phyloP scores from a whole-genome alignment of 2,113 vertebrate species.

The Callionymus lyra region DNA sequence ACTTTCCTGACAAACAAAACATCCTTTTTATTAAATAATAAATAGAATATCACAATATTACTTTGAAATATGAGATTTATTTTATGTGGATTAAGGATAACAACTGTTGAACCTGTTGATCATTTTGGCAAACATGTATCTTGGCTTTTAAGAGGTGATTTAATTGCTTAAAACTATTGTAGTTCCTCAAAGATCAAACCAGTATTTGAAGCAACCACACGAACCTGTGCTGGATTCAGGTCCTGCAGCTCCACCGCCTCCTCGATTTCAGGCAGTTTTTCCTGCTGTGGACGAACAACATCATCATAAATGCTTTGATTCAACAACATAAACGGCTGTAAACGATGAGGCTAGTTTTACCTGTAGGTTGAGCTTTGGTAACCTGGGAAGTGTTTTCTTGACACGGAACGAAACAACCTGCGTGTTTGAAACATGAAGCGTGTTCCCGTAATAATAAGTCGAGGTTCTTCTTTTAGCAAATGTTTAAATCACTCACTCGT shows the following conservation, averaged over 20 bases:
- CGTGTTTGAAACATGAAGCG: neutral
- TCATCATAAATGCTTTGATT: neutral
- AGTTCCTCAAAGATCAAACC: too few species aligned
- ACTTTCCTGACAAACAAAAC: conserved; percentile 35
- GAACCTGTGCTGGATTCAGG: conserved; percentile 28
- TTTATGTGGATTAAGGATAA: too few species aligned
- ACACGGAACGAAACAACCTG: conserved; percentile 60
- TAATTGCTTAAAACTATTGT: too few species aligned
- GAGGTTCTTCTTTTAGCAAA: neutral
- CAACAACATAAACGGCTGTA: neutral
- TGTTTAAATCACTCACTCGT: conserved; percentile 27
- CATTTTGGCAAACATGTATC: too few species aligned
- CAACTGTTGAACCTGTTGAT: too few species aligned
- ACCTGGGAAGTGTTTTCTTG: conserved; percentile 48
- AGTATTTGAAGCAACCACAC: neutral
- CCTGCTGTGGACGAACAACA: conserved; percentile 21
- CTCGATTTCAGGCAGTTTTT: conserved; percentile 20
- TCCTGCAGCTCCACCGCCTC: conserved; percentile 50
- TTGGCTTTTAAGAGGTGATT: too few species aligned
- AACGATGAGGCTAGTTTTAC: too few species aligned
- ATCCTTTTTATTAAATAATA: too few species aligned
- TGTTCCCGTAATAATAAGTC: neutral
- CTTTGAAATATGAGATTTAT: too few species aligned
- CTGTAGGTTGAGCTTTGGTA: conserved; percentile 18
- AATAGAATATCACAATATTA: too few species aligned